Evolutionary conservation across 2,888 invertebrate species (phyloP), one percentile per base, ranked within the genome.

Genomic region (Metellina segmentata): DNA sequence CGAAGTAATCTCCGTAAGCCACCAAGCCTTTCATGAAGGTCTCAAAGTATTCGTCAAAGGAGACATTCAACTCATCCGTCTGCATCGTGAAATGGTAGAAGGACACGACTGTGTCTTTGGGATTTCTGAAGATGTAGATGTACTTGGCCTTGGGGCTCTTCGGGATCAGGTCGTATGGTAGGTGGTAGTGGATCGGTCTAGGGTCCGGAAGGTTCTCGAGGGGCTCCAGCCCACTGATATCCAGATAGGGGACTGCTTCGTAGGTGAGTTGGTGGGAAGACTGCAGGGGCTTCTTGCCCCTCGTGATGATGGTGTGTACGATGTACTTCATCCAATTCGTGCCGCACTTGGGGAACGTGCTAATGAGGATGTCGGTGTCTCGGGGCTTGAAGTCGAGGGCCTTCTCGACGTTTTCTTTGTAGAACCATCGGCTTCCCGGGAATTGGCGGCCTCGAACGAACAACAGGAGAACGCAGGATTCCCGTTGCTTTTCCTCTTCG

Each of bases 101-200:
- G 5, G 95, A 95, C 7, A 95, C 95, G 0, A 94, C 94, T 5
- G 94, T 94, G 94, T 95, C 95, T 93, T 95, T 95, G 0, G 95
- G 95, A 92, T 95, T 95, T 75, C 95, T 94, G 20, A 94, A 94
- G 53, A 95, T 94, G 93, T 95, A 95, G 75, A 95, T 94, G 77
- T 93, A 93, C 61, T 93, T 93, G 9, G 93, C 72, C 16, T 91
- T 82, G 6, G 90, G 89, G 51, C 81, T 91, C n/a, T 91, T 86
- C 0, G 90, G 92, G 11, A 89, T 92, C 20, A 86, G 49, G 51
- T 90, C 74, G 74, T 91, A 93, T 6, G 92, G 92, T 1, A 93
- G 69, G 19, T 93, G 93, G 34, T 90, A 90, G 48, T 93, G 89
- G 6, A 93, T 49, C 1, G 93, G 88, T 71, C 93, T 83, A 8